These are phyloP conservation scores for Indicator indicator DNA, from an alignment of 2,113 vertebrate species.

Conservation along the genomic window DNA sequence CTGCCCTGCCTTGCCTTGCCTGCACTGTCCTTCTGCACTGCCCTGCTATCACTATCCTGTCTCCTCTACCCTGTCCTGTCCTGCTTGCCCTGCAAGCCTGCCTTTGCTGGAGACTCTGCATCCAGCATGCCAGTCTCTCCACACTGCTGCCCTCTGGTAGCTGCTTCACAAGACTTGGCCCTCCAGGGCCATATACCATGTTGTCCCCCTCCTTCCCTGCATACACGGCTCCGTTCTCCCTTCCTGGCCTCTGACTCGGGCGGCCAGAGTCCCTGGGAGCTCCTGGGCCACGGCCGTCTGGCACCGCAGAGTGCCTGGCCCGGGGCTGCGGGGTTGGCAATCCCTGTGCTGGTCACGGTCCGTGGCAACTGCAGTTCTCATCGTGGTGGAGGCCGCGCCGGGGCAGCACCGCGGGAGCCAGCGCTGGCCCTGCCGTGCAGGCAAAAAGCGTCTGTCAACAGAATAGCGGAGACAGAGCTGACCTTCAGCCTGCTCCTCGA, in stretches of 20 bases:
- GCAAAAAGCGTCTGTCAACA: background rate
- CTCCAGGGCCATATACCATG: accelerated
- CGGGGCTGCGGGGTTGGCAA: background rate
- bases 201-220: background rate
- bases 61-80: background rate
- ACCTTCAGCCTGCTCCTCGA: background rate
- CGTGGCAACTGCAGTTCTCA: conserved; percentile 47
- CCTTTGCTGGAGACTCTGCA: background rate
- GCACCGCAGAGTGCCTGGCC: background rate
- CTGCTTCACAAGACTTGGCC: background rate
- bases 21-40: background rate
- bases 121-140: background rate
- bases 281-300: background rate
- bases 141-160: background rate
- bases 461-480: background rate
- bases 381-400: background rate
- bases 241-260: background rate
- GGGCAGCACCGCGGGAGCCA: background rate
- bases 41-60: background rate
- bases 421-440: background rate
- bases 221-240: no score
- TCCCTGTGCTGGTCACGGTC: background rate
- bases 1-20: background rate
- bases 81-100: background rate
- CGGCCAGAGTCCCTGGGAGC: background rate